Conservation (phyloP, 2,888 invertebrate genomes). For the Bibio marci region DNA sequence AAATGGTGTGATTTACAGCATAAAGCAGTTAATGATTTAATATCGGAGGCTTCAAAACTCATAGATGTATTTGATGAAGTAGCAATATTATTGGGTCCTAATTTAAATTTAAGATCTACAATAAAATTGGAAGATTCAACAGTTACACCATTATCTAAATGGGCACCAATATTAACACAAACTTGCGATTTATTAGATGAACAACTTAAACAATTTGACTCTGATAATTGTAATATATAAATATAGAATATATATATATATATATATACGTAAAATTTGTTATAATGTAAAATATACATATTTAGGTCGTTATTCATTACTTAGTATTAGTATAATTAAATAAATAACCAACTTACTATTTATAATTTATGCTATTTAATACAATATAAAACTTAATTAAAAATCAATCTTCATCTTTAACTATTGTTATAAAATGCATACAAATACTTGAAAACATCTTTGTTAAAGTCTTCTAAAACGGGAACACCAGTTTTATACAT, state of each 20-base stretch:
- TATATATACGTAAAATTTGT: too few species aligned
- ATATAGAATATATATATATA: too few species aligned
- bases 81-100: constrained; percentile 2
- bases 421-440: constrained; percentile 60
- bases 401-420: too few species aligned
- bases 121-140: neutral
- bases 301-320: too few species aligned
- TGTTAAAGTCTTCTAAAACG: constrained; percentile 55
- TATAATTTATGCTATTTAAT: too few species aligned
- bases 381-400: too few species aligned
- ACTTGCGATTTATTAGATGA: neutral
- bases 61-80: constrained; percentile 4
- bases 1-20: constrained; percentile 4
- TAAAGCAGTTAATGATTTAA: constrained; percentile 2
- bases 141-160: constrained; percentile 1
- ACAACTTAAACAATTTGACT: neutral
- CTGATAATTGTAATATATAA: too few species aligned
- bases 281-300: too few species aligned
- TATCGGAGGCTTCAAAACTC: constrained; percentile 2
- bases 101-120: neutral
- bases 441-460: constrained; percentile 57
- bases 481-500: constrained; percentile 47
- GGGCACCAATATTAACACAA: constrained; percentile 1
- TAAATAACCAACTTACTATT: too few species aligned
- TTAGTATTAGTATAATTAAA: too few species aligned